Evolutionary conservation across 2,113 vertebrate species (phyloP).

Genomic region (Forbesichthys agassizii): DNA sequence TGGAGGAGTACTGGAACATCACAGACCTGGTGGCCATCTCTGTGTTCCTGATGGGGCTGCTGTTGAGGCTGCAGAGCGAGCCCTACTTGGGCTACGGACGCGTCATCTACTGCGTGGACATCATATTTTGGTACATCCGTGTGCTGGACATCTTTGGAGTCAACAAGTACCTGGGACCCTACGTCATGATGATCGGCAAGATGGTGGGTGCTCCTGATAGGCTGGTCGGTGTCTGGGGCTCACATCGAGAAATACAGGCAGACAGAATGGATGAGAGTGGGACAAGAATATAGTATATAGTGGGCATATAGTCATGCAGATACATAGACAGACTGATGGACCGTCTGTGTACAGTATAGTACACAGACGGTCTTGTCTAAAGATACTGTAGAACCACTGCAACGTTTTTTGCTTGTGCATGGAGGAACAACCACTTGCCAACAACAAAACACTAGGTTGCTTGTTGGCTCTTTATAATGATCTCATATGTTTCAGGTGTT

Average conservation of each 20-base stretch:
- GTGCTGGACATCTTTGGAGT: conserved; percentile 98
- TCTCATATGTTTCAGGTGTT: no score
- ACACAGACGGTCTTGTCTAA: not conserved
- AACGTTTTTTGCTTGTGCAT: no score
- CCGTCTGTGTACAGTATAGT: no score
- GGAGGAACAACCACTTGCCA: no score
- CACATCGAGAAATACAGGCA: no score
- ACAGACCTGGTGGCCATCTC: conserved; percentile 92
- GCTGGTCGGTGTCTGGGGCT: not conserved
- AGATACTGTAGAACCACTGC: no score
- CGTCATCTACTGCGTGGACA: conserved; percentile 97
- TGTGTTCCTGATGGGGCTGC: conserved; percentile 86
- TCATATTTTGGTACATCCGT: conserved; percentile 99
- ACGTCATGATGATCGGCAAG: conserved; percentile 99
- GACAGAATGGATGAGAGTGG: no score
- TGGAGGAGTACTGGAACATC: conserved; percentile 99
- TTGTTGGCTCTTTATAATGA: no score
- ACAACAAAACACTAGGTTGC: no score
- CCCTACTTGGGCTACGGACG: conserved; percentile 96
- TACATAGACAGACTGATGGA: no score
- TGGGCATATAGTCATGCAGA: no score
- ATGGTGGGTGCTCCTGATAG: conserved; percentile 81
- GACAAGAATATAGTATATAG: no score
- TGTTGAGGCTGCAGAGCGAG: conserved; percentile 89
- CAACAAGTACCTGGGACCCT: conserved; percentile 98